Base-by-base conservation (phyloP, 2,797 vertebrate genomes). In the Sternarchorhynchus goeldii region DNA sequence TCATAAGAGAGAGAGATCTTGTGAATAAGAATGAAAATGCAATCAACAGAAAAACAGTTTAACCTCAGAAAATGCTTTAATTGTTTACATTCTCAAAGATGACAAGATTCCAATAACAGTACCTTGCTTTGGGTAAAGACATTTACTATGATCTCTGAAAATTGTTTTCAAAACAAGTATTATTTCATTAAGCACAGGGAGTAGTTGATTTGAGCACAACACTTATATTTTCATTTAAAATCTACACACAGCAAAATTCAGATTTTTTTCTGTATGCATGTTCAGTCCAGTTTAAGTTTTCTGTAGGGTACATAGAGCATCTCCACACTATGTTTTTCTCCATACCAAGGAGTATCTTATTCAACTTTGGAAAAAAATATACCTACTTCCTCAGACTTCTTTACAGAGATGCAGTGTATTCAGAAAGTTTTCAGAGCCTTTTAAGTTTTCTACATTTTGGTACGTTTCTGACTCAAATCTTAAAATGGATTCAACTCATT, bases 31-130 rank as follows among this genome's bases (percentile, higher is more conserved):
- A 62, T 73, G 63, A 80, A 73, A 73, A 77, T 70, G 36, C 36
- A 77, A 62, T 76, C 32, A 73, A 69, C 25, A 6, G 16, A 80
- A 69, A 59, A 69, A 64, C 66, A 69, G 75, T 78, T 81, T 79
- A 79, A 69, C 78, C 75, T 60, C 62, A 73, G 69, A 76, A 80
- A 78, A 34, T 60, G 74, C 53, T 58, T 66, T 78, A 81, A 81
- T 81, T 81, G 73, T 67, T 53, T 55, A 81, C 68, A 29, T 73
- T 50, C n/a, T 64, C 41, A 21, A 64, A 67, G 8, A 70, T 62
- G 67, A 14, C 45, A 50, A 14, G 12, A 12, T 50, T 12, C 56
- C 58, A 83, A 34, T 18, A 68, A 83, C 71, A 77, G 79, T 55
- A 25, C 57, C 7, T 14, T 36, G 50, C 2, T 73, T 65, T 64